Evolutionary conservation across 92 coral and sea anemone species (phyloP).

Genomic region (Epizoanthus ramosus): DNA sequence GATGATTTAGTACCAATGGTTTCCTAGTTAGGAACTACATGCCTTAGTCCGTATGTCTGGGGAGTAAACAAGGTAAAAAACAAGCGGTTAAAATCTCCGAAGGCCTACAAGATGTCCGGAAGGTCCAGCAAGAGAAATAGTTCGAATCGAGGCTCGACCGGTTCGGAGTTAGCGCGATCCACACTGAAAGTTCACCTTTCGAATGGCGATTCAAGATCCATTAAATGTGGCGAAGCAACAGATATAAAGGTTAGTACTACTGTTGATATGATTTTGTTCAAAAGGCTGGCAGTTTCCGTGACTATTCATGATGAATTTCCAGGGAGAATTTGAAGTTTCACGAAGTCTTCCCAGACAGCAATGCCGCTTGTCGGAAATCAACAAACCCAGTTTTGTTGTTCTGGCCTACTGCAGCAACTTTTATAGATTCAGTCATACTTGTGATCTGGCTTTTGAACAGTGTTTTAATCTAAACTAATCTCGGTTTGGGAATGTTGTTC

Average conservation of each 20-base stretch:
- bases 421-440: not conserved
- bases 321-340: not conserved
- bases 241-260: slow-evolving; percentile 84
- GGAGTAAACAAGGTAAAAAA: slow-evolving; percentile 1
- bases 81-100: slow-evolving; percentile 7
- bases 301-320: not conserved
- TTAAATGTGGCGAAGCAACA: slow-evolving; percentile 96
- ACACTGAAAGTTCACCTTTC: slow-evolving; percentile 93
- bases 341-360: slow-evolving; percentile 7
- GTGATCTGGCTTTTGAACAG: not conserved
- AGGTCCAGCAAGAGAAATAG: slow-evolving; percentile 78
- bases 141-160: slow-evolving; percentile 85
- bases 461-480: slow-evolving; percentile 1
- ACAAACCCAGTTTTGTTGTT: slow-evolving; percentile 12
- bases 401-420: slow-evolving; percentile 5
- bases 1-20: slow-evolving; percentile 34
- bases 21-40: slow-evolving; percentile 31
- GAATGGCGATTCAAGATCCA: slow-evolving; percentile 95
- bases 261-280: not conserved
- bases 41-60: slow-evolving; percentile 32
- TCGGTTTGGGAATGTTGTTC: not conserved
- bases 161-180: slow-evolving; percentile 88
- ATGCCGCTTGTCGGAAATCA: slow-evolving; percentile 34
- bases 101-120: slow-evolving; percentile 69
- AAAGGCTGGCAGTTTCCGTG: not conserved